Conservation (phyloP, 2,797 vertebrate genomes). For the Amblyopsis hoosieri region DNA sequence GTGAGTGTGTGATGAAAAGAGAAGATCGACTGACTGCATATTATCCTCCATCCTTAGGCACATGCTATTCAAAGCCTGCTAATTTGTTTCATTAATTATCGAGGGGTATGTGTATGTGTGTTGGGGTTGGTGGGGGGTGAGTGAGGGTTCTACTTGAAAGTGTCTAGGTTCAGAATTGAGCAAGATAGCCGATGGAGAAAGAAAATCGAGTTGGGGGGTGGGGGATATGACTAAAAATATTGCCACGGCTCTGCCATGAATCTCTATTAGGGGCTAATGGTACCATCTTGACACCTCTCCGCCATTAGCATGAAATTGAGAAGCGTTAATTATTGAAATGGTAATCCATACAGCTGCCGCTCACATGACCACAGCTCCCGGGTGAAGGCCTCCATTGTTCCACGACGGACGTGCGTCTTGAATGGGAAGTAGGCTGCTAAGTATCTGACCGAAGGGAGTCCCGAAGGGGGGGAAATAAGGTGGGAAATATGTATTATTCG, state of each 20-base stretch:
- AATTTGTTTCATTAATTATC: constrained; percentile 80
- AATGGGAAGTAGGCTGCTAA: constrained; percentile 10
- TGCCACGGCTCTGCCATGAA: constrained; percentile 72
- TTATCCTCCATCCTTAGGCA: constrained; percentile 74
- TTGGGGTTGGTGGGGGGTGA: constrained; percentile 56
- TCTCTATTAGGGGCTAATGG: constrained; percentile 82
- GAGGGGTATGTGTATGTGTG: constrained; percentile 22
- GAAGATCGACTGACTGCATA: constrained; percentile 34
- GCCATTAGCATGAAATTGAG: constrained; percentile 77
- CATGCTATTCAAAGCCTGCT: constrained; percentile 74
- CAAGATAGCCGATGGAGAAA: constrained; percentile 10
- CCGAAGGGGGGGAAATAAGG: constrained; percentile 25
- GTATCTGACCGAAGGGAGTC: constrained; percentile 13
- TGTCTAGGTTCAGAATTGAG: constrained; percentile 24
- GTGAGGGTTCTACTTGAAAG: constrained; percentile 58
- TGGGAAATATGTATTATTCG: constrained; percentile 26
- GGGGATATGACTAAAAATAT: constrained; percentile 59
- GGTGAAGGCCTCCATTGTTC: constrained; percentile 44
- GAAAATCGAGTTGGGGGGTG: neutral
- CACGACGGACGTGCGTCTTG: constrained; percentile 23
- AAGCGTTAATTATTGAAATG: constrained; percentile 80
- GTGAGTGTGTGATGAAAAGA: constrained; percentile 35
- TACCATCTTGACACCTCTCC: constrained; percentile 76
- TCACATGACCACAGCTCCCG: constrained; percentile 42
- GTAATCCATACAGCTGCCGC: constrained; percentile 69